Base-by-base conservation (phyloP, 2,113 vertebrate genomes). In the Plotosus lineatus region DNA sequence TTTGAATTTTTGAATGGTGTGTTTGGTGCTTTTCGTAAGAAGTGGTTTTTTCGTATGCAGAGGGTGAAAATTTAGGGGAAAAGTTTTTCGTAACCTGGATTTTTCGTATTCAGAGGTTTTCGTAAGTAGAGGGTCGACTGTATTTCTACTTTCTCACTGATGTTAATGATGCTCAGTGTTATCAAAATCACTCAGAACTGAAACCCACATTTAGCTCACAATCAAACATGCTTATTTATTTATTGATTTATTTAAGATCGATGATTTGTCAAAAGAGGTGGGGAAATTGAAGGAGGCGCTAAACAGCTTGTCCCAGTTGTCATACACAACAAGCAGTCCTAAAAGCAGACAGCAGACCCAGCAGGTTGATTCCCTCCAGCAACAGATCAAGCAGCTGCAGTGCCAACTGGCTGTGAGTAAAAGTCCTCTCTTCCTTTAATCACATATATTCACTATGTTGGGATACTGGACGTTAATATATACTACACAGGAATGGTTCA, bases 301-400 rank as follows among this genome's bases (percentile, higher is more conserved):
- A 77, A 99, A 99, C 92, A 99, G 98, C 89, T 94, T 99, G 76
- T 98, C 97, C 0, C 97, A 99, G 91, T 95, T 99, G 73, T 96
- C 98, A 10, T 99, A 97, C 87, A 93, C 92, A 0, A 90, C 94
- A 0, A 94, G 93, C 48, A 92, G 94, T 77, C 82, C 82, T 11
- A 86, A 92, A 71, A 89, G 19, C 69, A 50, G 86, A 69, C 93
- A 94, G 89, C 97, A 98, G 87, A 96, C 85, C 84, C 97, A 96
- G 88, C 97, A 98, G 90, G 90, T 98, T 86, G 98, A 99, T 15
- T 87, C 80, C 0, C 87, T 98, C 75, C 98, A 99, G 79, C 96
- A 98, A 65, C 97, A 99, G 89, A 91, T 98, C 87, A 98, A 97
- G 76, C 97, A 98, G 77, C 90, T 98, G 8, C 98, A 99, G 90